A percentile compares a stretch with the other conserved stretches of the same genome.
Conservation (phyloP, 2,113 vertebrate genomes). For the Phalacrocorax carbo region DNA sequence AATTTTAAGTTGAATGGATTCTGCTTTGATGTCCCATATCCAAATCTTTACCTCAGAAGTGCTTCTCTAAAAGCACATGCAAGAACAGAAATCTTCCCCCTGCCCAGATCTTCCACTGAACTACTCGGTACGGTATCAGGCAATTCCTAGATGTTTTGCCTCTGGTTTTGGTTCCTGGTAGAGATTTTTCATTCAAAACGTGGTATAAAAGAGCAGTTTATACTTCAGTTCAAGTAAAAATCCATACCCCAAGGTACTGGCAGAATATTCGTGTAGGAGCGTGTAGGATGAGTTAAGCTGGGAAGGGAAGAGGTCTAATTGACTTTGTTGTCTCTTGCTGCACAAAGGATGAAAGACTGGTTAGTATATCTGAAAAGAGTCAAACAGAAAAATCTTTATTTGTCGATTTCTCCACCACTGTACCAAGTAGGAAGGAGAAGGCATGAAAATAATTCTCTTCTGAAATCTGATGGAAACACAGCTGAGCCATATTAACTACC, state of each 20-base stretch:
- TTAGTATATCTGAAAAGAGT: neutral
- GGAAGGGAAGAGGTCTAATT: neutral
- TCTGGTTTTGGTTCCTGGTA: neutral
- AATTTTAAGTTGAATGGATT: neutral
- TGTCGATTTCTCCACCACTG: neutral
- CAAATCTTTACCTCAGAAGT: neutral
- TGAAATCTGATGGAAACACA: neutral
- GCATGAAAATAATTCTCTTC: neutral
- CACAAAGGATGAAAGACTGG: neutral
- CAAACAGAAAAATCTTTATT: neutral
- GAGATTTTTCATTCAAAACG: neutral
- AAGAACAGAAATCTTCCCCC: neutral
- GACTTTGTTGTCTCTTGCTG: neutral
- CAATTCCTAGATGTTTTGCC: neutral
- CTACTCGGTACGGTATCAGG: rapidly evolving
- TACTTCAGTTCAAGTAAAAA: neutral
- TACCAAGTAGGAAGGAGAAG: neutral
- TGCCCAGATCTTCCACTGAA: neutral
- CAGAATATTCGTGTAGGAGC: rapidly evolving
- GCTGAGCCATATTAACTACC: neutral
- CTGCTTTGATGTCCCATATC: neutral
- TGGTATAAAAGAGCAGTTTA: neutral
- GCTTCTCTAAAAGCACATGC: neutral
- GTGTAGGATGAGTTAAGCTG: neutral
- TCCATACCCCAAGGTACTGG: neutral